Percentiles rank a stretch among this genome's conserved stretches.
Conservation (phyloP, 2,797 vertebrate species). For the Benthosema pterotum region DNA sequence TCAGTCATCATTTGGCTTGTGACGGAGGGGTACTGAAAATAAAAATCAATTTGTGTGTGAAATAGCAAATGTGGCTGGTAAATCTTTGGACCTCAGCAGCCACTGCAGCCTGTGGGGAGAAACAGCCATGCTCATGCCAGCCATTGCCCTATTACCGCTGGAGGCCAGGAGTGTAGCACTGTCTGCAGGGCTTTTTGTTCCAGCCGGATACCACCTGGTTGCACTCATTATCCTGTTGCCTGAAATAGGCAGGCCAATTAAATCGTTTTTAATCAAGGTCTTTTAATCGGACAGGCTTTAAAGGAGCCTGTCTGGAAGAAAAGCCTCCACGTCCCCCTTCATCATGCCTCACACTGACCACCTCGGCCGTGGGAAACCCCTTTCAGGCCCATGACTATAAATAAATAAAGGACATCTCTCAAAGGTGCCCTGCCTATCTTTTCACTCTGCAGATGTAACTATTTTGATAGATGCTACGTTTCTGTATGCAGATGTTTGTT, state of each 20-base stretch:
- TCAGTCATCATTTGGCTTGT: too few species aligned
- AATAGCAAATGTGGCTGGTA: too few species aligned
- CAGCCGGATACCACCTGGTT: slow-evolving; percentile 65
- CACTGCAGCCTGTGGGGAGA: background rate
- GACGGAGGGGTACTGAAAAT: too few species aligned
- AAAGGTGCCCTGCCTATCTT: slow-evolving; percentile 3
- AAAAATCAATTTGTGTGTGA: too few species aligned
- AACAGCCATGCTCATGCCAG: background rate
- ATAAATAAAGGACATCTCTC: background rate
- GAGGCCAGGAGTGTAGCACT: slow-evolving; percentile 26
- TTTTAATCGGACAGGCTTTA: slow-evolving; percentile 67
- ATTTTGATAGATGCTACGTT: too few species aligned
- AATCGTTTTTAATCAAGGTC: slow-evolving; percentile 72
- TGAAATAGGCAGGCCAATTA: slow-evolving; percentile 73
- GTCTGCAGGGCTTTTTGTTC: slow-evolving; percentile 57
- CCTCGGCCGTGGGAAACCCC: slow-evolving; percentile 16
- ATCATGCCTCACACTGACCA: slow-evolving; percentile 39
- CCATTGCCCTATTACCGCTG: slow-evolving; percentile 11
- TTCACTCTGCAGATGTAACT: background rate
- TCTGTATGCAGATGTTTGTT: too few species aligned
- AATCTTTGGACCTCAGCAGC: background rate
- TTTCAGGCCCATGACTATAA: background rate
- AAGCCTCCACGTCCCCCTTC: slow-evolving; percentile 31
- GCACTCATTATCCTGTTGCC: slow-evolving; percentile 70
- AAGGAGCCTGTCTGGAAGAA: slow-evolving; percentile 36